Percentiles rank a stretch among this genome's conserved stretches.
These are phyloP conservation scores for Thymelicus lineola DNA, from an alignment of 2,888 invertebrate genomes.

Conservation along the genomic window DNA sequence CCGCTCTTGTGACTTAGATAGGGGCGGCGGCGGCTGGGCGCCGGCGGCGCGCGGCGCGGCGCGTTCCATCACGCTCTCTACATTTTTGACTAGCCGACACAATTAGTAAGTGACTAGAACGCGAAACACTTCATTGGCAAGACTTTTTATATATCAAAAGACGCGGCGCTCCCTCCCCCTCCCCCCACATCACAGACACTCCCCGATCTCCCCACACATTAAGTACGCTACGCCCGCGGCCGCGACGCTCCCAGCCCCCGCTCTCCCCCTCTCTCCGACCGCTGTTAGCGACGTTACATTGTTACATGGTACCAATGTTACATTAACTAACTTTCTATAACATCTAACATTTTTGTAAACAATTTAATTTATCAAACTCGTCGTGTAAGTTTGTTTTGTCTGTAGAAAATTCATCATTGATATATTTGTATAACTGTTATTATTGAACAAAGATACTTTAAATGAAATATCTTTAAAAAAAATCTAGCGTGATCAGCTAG, in stretches of 20 bases:
- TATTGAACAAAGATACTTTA: too few relatives aligned
- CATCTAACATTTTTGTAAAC: too few relatives aligned
- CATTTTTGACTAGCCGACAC: conserved; percentile 79
- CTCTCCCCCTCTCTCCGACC: not conserved
- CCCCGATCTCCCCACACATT: conserved; percentile 60
- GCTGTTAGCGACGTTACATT: too few relatives aligned
- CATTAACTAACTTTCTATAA: too few relatives aligned
- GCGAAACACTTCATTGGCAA: conserved; percentile 77
- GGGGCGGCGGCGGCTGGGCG: conserved; percentile 39
- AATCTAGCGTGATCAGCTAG: too few relatives aligned
- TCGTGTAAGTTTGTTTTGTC: too few relatives aligned
- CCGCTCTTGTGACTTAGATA: conserved; percentile 77
- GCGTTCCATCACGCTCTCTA: conserved; percentile 40
- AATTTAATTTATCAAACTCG: too few relatives aligned
- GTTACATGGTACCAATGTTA: too few relatives aligned
- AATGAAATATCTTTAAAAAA: too few relatives aligned
- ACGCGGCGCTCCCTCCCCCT: conserved; percentile 43
- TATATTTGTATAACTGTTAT: too few relatives aligned
- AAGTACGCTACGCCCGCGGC: conserved; percentile 49
- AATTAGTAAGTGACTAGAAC: conserved; percentile 81
- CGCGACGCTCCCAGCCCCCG: not conserved
- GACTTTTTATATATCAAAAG: conserved; percentile 53
- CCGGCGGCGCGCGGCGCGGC: conserved; percentile 39
- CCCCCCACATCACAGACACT: conserved; percentile 57
- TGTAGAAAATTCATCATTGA: too few relatives aligned